These are phyloP conservation scores for Drosophila paramelanica DNA, from an alignment of 2,888 invertebrate genomes.

Conservation along the genomic window DNA sequence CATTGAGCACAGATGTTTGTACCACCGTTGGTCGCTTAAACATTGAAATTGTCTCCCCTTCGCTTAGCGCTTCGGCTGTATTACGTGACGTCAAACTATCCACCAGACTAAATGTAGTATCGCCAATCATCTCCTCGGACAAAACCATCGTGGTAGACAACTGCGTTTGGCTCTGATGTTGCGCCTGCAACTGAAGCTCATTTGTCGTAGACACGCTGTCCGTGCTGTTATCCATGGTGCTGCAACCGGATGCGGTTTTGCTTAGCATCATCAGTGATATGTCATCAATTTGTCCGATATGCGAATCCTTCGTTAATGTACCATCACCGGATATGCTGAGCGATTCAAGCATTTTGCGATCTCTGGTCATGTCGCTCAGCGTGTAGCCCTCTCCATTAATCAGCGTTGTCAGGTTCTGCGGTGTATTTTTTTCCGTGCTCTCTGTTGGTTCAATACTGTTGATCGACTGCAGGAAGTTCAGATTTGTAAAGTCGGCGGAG, in stretches of 20 bases:
- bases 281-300: slow-evolving; percentile 84
- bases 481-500: slow-evolving; percentile 84
- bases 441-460: slow-evolving; percentile 62
- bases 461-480: slow-evolving; percentile 82
- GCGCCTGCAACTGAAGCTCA: slow-evolving; percentile 18
- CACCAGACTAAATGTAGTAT: slow-evolving; percentile 82
- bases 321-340: slow-evolving; percentile 83
- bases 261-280: slow-evolving; percentile 80
- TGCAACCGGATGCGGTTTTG: slow-evolving; percentile 83
- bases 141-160: slow-evolving; percentile 59
- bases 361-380: slow-evolving; percentile 83
- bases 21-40: slow-evolving; percentile 53
- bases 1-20: slow-evolving; percentile 53
- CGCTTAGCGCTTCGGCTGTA: slow-evolving; percentile 27
- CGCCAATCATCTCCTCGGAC: slow-evolving; percentile 82
- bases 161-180: neutral
- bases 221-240: slow-evolving; percentile 84
- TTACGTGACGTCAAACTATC: slow-evolving; percentile 66
- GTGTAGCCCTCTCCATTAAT: slow-evolving; percentile 61
- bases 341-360: slow-evolving; percentile 83
- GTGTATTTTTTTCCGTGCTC: neutral
- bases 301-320: slow-evolving; percentile 83
- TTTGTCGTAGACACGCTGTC: slow-evolving; percentile 75
- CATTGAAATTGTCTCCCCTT: slow-evolving; percentile 53
- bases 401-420: slow-evolving; percentile 35